Conservation (phyloP, 2,888 invertebrate species). For the Marasmarcha lunaedactyla region DNA sequence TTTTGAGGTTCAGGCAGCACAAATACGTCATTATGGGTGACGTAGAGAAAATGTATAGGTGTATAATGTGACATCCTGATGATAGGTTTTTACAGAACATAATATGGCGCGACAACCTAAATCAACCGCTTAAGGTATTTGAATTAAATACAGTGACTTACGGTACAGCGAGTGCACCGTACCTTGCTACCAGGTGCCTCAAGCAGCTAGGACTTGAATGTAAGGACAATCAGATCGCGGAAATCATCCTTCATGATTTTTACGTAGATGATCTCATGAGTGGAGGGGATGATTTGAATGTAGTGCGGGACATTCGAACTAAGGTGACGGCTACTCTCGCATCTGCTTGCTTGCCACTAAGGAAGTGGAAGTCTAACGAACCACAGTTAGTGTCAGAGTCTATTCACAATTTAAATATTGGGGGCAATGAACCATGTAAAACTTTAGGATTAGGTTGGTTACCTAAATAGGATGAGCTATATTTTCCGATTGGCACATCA, state of each 20-base stretch:
- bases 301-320: slow-evolving; percentile 6
- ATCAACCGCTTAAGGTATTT: slow-evolving; percentile 9
- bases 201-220: slow-evolving; percentile 17
- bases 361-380: slow-evolving; percentile 19
- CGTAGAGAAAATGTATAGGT: slow-evolving; percentile 20
- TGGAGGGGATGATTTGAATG: slow-evolving; percentile 9
- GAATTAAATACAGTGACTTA: slow-evolving; percentile 19
- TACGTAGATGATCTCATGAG: slow-evolving; percentile 18
- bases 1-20: slow-evolving; percentile 15
- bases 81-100: slow-evolving; percentile 16
- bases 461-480: slow-evolving; percentile 8
- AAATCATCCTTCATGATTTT: slow-evolving; percentile 17
- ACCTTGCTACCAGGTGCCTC: slow-evolving; percentile 17
- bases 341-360: slow-evolving; percentile 15
- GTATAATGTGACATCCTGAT: slow-evolving; percentile 13
- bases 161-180: slow-evolving; percentile 20
- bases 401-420: slow-evolving; percentile 12
- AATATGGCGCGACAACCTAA: slow-evolving; percentile 16
- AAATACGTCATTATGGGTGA: slow-evolving; percentile 15
- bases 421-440: slow-evolving; percentile 8
- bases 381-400: slow-evolving; percentile 8
- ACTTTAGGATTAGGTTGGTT: slow-evolving; percentile 15
- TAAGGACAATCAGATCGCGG: slow-evolving; percentile 8
- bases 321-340: slow-evolving; percentile 12
- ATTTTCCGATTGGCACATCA: slow-evolving; percentile 7